Evolutionary conservation across 1,140 invertebrate species (phyloP), one percentile per base, ranked within the genome.

Genomic region (Pseudoatta argentina): DNA sequence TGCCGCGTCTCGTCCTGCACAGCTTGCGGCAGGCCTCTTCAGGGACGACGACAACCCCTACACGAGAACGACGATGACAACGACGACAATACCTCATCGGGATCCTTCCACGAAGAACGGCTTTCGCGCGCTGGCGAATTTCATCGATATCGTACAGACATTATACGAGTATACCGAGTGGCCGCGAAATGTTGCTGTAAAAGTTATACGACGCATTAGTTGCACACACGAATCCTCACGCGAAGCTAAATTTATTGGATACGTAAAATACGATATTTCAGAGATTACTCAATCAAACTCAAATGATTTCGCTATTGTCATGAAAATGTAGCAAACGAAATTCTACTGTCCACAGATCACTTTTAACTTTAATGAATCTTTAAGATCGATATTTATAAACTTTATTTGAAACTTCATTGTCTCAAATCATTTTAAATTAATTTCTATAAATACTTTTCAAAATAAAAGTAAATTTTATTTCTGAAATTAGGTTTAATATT

Each of bases 81-180:
- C 71, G 81, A 64, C 63, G 73, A 86, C 83, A 77, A 86, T 77
- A 86, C 63, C 55, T 86, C 83, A 86, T 78, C 83, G 59, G 82
- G 82, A 75, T 75, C 59, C 48, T 86, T 66, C 63, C 34, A 61
- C 48, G 71, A 77, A 51, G 34, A 77, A 85, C 61, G 72, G 39
- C 61, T 64, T 77, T 77, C 16, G 63, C 63, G 72, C 83, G 24
- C 48, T n/a, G 75, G 21, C 34, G 53, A 77, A 79, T 86, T 86
- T 79, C 63, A 77, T 79, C 73, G 51, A 86, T 79, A 69, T 86
- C 51, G 73, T n/a, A n/a, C 53, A 12, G 53, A 59, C n/a, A 48
- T 48, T 44, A 53, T 39, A 34, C 30, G 30, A 34, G 30, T 34
- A 64, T 77, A 86, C 75, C 73, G 53, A 78, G 64, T 79, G 63